A percentile compares a stretch with the other conserved stretches of the same genome.
phyloP scores from a whole-genome alignment of 2,888 invertebrate genomes.

The Busseola fusca region DNA sequence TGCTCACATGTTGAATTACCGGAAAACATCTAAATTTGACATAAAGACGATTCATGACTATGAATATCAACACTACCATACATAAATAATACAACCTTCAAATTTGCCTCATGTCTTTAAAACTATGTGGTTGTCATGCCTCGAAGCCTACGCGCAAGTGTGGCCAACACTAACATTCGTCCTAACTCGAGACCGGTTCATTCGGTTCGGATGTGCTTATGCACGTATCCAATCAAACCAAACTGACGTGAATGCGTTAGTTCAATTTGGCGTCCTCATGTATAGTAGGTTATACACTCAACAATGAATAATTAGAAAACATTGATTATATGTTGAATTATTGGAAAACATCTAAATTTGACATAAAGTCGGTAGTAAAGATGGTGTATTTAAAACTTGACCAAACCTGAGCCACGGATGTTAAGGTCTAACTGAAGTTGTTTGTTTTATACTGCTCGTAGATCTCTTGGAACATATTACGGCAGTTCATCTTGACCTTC shows the following conservation, averaged over 20 bases:
- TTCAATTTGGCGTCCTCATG: background rate
- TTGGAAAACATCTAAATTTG: constrained; percentile 24
- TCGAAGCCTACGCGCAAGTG: background rate
- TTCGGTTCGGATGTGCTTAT: too few relatives aligned
- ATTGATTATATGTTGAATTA: constrained; percentile 15
- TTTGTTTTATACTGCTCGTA: constrained; percentile 90
- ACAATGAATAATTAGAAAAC: constrained; percentile 1
- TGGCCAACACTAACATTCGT: background rate
- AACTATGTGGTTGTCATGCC: background rate
- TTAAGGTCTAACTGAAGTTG: constrained; percentile 45
- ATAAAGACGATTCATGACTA: constrained; percentile 1
- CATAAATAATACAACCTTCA: background rate
- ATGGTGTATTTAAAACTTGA: constrained; percentile 37
- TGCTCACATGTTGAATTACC: constrained; percentile 12
- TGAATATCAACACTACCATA: constrained; percentile 9
- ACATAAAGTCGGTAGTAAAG: constrained; percentile 29
- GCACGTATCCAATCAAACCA: background rate
- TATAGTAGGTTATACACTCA: constrained; percentile 10
- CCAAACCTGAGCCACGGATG: constrained; percentile 44
- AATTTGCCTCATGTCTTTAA: background rate
- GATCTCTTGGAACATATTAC: constrained; percentile 94
- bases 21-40: constrained; percentile 25
- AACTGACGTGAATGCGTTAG: background rate
- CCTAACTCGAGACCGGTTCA: background rate
- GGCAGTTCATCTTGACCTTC: constrained; percentile 94